Percentiles rank a stretch among this genome's conserved stretches.
Conservation (phyloP, 37 sponge, comb jelly and placozoan species). For the Halisarca cf. caerulea region DNA sequence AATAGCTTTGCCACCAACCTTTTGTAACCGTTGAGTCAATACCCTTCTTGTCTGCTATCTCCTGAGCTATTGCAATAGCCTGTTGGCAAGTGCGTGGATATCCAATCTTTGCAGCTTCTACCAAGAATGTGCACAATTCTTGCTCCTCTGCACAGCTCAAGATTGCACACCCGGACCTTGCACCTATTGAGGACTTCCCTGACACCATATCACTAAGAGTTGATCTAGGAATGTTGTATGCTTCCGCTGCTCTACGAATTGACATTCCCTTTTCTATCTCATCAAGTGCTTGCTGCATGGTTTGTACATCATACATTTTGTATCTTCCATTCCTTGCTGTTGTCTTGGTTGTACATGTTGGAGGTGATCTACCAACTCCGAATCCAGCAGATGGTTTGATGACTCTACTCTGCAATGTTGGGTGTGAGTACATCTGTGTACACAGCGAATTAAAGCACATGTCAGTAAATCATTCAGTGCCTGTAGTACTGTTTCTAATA, state of each 20-base stretch:
- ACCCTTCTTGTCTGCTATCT: slow-evolving; percentile 24
- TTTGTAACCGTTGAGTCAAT: neutral
- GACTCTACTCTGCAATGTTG: neutral
- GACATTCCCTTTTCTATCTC: slow-evolving; percentile 10
- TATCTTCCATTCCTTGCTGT: neutral
- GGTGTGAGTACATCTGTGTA: slow-evolving; percentile 7
- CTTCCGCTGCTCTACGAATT: slow-evolving; percentile 8
- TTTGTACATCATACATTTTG: neutral
- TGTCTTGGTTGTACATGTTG: neutral
- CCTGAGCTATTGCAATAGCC: slow-evolving; percentile 12
- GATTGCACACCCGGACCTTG: neutral
- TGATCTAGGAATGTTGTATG: neutral
- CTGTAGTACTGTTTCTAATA: too few relatives aligned
- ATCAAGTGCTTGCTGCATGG: neutral
- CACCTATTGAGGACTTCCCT: slow-evolving; percentile 14
- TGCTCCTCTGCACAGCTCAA: neutral
- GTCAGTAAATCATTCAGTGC: too few relatives aligned
- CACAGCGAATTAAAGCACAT: neutral
- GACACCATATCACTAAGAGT: slow-evolving; percentile 19
- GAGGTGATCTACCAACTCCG: neutral
- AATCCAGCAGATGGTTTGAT: neutral
- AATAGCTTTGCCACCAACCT: slow-evolving; percentile 54
- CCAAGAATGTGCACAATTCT: neutral
- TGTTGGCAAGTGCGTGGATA: slow-evolving; percentile 29
- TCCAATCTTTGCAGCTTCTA: slow-evolving; percentile 9